These are phyloP conservation scores for Penaeus chinensis DNA, from an alignment of 1,140 invertebrate genomes.

Conservation along the genomic window DNA sequence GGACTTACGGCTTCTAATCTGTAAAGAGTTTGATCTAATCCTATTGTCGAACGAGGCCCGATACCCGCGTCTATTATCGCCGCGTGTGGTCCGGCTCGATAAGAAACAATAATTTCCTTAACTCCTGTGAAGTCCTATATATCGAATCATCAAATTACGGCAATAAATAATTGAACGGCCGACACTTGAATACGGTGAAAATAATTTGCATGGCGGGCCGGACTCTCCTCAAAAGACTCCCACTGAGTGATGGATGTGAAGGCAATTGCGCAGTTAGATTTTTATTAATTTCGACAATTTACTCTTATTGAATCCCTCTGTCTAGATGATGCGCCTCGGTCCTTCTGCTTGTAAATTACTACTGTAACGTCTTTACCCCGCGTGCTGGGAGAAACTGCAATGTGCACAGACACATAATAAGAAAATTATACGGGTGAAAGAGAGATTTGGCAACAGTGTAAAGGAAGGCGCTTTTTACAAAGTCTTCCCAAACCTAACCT, in stretches of 20 bases:
- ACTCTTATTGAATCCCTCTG: constrained; percentile 30
- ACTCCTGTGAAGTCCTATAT: constrained; percentile 30
- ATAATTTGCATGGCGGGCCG: constrained; percentile 50
- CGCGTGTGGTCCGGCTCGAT: constrained; percentile 45
- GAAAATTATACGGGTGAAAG: too few species aligned
- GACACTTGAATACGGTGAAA: constrained; percentile 45
- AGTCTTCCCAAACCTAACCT: too few species aligned
- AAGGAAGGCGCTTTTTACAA: too few species aligned
- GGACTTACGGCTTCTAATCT: constrained; percentile 15
- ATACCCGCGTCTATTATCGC: constrained; percentile 44
- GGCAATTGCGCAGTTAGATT: constrained; percentile 39
- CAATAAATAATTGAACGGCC: constrained; percentile 38
- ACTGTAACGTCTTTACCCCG: neutral
- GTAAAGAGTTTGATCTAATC: constrained; percentile 10
- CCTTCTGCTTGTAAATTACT: too few species aligned
- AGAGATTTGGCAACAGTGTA: too few species aligned
- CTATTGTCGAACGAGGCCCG: constrained; percentile 2
- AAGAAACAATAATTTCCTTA: constrained; percentile 34
- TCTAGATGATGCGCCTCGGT: too few species aligned
- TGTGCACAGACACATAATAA: too few species aligned
- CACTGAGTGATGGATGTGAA: constrained; percentile 30
- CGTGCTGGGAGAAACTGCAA: too few species aligned
- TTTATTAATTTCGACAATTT: constrained; percentile 49
- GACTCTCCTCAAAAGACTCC: constrained; percentile 21
- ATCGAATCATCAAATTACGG: constrained; percentile 57